phyloP scores from a whole-genome alignment of 2,797 vertebrate species.

The Eupleurogrammus muticus region DNA sequence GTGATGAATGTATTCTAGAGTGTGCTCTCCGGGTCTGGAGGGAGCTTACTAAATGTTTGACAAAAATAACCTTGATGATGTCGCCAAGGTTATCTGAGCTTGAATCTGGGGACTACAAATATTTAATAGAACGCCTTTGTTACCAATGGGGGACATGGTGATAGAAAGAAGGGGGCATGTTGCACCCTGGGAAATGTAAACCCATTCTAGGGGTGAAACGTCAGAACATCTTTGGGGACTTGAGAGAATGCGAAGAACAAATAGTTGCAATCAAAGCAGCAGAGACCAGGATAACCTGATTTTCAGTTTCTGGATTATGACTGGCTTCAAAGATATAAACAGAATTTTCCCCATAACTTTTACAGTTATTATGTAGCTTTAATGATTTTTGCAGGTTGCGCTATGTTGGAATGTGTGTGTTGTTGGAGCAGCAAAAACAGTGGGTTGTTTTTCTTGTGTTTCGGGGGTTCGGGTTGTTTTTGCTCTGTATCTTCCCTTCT shows the following conservation, averaged over 20 bases:
- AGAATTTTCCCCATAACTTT: too few species aligned
- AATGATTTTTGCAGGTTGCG: too few species aligned
- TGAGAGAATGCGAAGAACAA: too few species aligned
- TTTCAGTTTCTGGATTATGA: too few species aligned
- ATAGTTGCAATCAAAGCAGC: not conserved
- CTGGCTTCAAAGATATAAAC: too few species aligned
- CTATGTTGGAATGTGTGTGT: too few species aligned
- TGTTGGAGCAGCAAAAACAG: too few species aligned
- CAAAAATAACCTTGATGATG: slow-evolving; percentile 16
- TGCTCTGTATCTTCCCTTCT: too few species aligned
- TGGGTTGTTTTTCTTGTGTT: too few species aligned
- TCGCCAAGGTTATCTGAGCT: slow-evolving; percentile 10
- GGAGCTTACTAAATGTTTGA: not conserved
- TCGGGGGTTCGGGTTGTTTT: too few species aligned
- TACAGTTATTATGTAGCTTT: too few species aligned
- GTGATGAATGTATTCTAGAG: not conserved
- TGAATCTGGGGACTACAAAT: not conserved
- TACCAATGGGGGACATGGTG: slow-evolving; percentile 1
- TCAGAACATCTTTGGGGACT: not conserved
- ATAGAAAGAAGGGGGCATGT: not conserved
- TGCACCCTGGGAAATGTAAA: not conserved
- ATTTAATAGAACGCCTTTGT: slow-evolving; percentile 19
- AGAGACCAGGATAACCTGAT: too few species aligned
- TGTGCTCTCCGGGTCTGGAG: slow-evolving; percentile 12
- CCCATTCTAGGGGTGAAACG: not conserved